phyloP scores from a whole-genome alignment of 37 sponge, comb jelly and placozoan species.

The Cliona cf. orientalis region DNA sequence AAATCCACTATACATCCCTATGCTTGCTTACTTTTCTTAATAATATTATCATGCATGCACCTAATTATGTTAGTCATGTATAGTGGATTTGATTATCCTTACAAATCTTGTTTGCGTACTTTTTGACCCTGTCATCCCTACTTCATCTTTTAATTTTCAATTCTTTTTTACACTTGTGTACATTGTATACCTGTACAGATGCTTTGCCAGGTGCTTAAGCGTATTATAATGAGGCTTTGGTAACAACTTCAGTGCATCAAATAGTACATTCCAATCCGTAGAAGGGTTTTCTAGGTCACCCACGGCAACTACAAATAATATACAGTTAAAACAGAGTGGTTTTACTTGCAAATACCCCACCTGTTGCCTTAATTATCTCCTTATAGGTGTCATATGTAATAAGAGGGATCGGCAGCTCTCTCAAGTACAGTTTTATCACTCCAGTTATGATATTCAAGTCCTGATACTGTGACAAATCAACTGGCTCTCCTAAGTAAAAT shows the following conservation, averaged over 20 bases:
- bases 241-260: conserved; percentile 30
- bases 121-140: too few relatives aligned
- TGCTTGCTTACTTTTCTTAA: too few relatives aligned
- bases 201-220: conserved; percentile 47
- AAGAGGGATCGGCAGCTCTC: conserved; percentile 79
- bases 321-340: neutral
- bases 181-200: conserved; percentile 64
- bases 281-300: conserved; percentile 2
- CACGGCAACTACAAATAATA: conserved; percentile 7
- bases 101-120: too few relatives aligned
- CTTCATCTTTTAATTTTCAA: too few relatives aligned
- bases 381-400: conserved; percentile 62
- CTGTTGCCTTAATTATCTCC: conserved; percentile 26
- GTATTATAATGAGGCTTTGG: conserved; percentile 67
- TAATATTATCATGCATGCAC: too few relatives aligned
- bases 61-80: too few relatives aligned
- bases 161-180: too few relatives aligned
- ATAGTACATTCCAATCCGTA: conserved; percentile 23
- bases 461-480: conserved; percentile 47
- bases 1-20: too few relatives aligned
- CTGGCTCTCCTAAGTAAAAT: conserved; percentile 34
- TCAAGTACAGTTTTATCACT: conserved; percentile 68
- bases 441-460: conserved; percentile 71
- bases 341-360: conserved; percentile 3
- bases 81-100: too few relatives aligned